Base-by-base conservation (phyloP, 2,113 vertebrate species). In the Mustela lutreola region DNA sequence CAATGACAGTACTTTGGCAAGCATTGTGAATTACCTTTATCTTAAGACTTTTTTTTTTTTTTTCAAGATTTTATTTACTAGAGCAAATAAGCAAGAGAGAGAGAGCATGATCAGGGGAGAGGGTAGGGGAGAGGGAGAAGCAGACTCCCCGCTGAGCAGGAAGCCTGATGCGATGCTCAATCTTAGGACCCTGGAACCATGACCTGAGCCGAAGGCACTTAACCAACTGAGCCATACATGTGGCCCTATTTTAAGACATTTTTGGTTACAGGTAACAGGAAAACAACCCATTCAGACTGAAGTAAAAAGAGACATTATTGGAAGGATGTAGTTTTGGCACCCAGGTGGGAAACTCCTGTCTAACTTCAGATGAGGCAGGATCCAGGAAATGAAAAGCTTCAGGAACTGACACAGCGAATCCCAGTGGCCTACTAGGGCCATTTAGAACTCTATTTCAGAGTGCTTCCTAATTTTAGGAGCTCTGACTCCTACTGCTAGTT, bases 251-350 rank as follows among this genome's bases (percentile, higher is more conserved):
- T 90, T 83, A 78, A 90, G 62, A 39, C 50, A 71, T 62, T 78
- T 84, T 79, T 84, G 48, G 31, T 93, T 78, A 33, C 33, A 80
- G 39, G 53, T 96, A 85, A 79, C 5, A 36, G 31, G 84, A 75
- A 87, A 81, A 60, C 33, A 24, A 80, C 28, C 11, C 42, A 70
- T 14, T 53, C n/a, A 85, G 50, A 79, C 14, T 62, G 79, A 73
- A 73, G 18, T 56, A 90, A 80, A 96, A 56, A 45, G 86, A 78
- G 63, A 71, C 65, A 42, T 86, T 79, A 50, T 56, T 92, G 62
- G 24, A 80, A 96, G 60, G 81, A 79, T 60, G 31, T 5, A 60
- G 60, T 67, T 93, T 70, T 83, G 36, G n/a, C 2, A 39, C 39
- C 5, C 2, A 42, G n/a, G 62, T 53, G 53, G 22, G 8, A 79